These are phyloP conservation scores for Chaitophorus viminalis DNA, from an alignment of 2,888 invertebrate genomes.

Conservation along the genomic window DNA sequence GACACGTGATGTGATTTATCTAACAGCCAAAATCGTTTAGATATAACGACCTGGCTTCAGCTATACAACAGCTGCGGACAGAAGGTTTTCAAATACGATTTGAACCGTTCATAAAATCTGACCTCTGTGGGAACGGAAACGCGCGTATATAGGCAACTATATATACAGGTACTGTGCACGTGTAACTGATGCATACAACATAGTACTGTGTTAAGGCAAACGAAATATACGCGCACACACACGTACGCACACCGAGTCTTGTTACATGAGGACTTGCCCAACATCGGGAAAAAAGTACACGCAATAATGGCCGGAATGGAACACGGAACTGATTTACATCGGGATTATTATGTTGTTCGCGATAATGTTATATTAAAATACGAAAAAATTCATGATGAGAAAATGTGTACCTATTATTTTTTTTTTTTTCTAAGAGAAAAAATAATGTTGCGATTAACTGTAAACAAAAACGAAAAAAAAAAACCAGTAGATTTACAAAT, in stretches of 20 bases:
- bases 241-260: no score
- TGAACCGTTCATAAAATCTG: constrained; percentile 47
- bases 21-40: constrained; percentile 1
- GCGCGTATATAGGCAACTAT: neutral
- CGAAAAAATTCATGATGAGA: neutral
- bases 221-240: neutral
- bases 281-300: neutral
- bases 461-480: neutral
- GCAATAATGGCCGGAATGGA: neutral
- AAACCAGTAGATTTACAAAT: neutral
- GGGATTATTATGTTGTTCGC: neutral
- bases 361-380: constrained; percentile 10
- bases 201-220: neutral
- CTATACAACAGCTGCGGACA: neutral
- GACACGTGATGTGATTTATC: constrained; percentile 31
- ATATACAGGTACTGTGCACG: neutral
- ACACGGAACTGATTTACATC: constrained; percentile 26
- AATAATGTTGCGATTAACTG: neutral
- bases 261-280: neutral
- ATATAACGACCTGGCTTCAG: neutral
- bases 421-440: neutral
- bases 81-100: neutral
- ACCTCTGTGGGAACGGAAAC: constrained; percentile 60
- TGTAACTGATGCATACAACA: neutral
- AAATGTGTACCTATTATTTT: constrained; percentile 7